Base-by-base conservation (phyloP, 2,797 vertebrate species). In the Mallotus villosus region DNA sequence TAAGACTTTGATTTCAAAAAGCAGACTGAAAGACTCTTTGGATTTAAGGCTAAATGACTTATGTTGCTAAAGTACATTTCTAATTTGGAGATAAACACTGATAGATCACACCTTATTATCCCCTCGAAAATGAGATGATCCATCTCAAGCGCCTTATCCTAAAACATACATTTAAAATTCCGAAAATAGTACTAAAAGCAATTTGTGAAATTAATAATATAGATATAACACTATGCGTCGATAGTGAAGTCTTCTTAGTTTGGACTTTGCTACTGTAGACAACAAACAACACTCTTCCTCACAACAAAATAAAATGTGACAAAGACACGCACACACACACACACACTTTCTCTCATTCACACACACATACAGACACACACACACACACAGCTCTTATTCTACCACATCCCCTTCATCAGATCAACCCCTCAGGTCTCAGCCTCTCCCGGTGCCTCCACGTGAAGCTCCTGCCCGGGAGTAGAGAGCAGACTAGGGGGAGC, bases 381-480 rank as follows among this genome's bases (percentile, higher is more conserved):
- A 68, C 51, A 78, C 68, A 79, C 74, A 55, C 53, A 71, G 7
- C 37, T 29, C 49, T 27, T 57, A 27, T 74, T 67, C 46, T 22
- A 62, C 49, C 64, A 24, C 19, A 63, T 67, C 72, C 17, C 63
- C 27, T 79, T 75, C 58, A 74, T 75, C 81, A 81, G 78, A 80
- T 87, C 83, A 82, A 71, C 68, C 80, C 21, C 59, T n/a, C 71
- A 75, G 77, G 74, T 86, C 80, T 73, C 70, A 71, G 71, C 76
- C 81, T 55, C 75, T 76, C 75, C 74, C 51, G 77, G 74, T 82
- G 82, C 82, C 85, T 85, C 70, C 66, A 75, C 84, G 82, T 87
- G 85, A 85, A 81, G 58, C 83, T 83, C 84, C 85, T 90, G 88
- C 89, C 91, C 86, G 86, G 85, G 91, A 92, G 90, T 88, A 92